Base-by-base conservation (phyloP, 2,888 invertebrate species). In the Cyaniris semiargus region DNA sequence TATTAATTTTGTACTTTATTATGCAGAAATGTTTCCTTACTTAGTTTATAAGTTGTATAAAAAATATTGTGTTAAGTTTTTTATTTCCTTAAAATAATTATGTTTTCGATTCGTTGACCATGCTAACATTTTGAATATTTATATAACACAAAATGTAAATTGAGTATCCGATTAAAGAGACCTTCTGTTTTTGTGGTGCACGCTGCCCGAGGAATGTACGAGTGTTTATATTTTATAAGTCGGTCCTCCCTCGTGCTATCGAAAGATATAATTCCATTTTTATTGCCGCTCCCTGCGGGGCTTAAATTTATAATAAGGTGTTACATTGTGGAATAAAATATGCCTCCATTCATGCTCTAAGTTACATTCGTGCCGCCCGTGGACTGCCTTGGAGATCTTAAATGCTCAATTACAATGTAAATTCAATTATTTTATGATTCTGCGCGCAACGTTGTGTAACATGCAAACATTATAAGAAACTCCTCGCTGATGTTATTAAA, bases 291-390 rank as follows among this genome's bases (percentile, higher is more conserved):
- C 77, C 77, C 81, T 79, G 75, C 75, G 77, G 80, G 84, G 85
- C 82, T 84, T 84, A 79, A 82, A 79, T 79, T 80, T 81, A 86
- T 84, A 85, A 82, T 80, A 79, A 81, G 80, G 83, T 83, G 84
- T 84, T 85, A 83, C 81, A 83, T 83, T 81, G 83, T 82, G 78
- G 80, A 81, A 82, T 84, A 84, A 85, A 83, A 84, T 84, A 85
- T 82, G 81, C 82, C 81, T 81, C 81, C 81, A 82, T 84, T 84
- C 81, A 82, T 77, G 71, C 78, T 72, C 44, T 34, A 70, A 70
- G 18, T 58, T 71, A 34, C 76, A 76, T 77, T 77, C 48, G 76
- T 71, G 77, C 78, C 71, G 71, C 72, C 76, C 78, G 56, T 72
- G 13, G 31, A 6, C 70, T 71, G 74, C 38, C 70, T 79, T 77